Evolutionary conservation across 1,140 invertebrate genomes (phyloP).

Genomic region (Drosophila chauvacae): DNA sequence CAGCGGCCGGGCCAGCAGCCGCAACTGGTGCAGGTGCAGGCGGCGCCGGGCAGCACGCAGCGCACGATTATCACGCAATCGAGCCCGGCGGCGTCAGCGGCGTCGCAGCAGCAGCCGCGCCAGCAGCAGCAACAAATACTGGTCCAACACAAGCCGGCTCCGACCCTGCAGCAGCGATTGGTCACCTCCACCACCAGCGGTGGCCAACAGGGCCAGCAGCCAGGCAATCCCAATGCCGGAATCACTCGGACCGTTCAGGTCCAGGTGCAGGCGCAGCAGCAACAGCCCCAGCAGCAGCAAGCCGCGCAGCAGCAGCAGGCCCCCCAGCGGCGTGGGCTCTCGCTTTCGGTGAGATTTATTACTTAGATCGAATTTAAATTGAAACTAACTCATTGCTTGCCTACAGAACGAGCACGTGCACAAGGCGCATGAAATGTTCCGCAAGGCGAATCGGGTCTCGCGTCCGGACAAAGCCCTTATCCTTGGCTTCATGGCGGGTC

Average conservation of each 20-base stretch:
- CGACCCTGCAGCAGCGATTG: constrained; percentile 79
- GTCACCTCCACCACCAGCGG: constrained; percentile 81
- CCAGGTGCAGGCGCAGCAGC: constrained; percentile 67
- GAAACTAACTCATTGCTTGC: constrained; percentile 8
- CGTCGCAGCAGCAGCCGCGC: constrained; percentile 69
- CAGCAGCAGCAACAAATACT: constrained; percentile 78
- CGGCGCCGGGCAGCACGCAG: constrained; percentile 68
- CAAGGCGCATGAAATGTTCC: constrained; percentile 98
- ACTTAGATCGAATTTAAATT: not conserved
- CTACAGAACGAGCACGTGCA: constrained; percentile 95
- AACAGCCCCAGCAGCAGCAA: constrained; percentile 52
- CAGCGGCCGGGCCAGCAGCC: constrained; percentile 83
- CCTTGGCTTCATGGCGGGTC: constrained; percentile 98
- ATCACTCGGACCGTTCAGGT: constrained; percentile 84
- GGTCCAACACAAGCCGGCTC: constrained; percentile 79
- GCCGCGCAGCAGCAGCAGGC: constrained; percentile 84
- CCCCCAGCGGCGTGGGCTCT: constrained; percentile 89
- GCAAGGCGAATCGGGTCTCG: constrained; percentile 97
- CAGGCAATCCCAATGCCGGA: constrained; percentile 42
- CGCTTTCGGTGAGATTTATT: constrained; percentile 89
- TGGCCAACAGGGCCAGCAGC: constrained; percentile 60
- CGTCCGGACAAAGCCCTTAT: constrained; percentile 98
- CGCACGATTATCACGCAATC: constrained; percentile 73
- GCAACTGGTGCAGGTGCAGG: constrained; percentile 82
- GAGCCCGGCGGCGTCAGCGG: constrained; percentile 53